A percentile compares a stretch with the other conserved stretches of the same genome.
phyloP scores from a whole-genome alignment of 2,888 invertebrate genomes.

The Ormyrus rosae region DNA sequence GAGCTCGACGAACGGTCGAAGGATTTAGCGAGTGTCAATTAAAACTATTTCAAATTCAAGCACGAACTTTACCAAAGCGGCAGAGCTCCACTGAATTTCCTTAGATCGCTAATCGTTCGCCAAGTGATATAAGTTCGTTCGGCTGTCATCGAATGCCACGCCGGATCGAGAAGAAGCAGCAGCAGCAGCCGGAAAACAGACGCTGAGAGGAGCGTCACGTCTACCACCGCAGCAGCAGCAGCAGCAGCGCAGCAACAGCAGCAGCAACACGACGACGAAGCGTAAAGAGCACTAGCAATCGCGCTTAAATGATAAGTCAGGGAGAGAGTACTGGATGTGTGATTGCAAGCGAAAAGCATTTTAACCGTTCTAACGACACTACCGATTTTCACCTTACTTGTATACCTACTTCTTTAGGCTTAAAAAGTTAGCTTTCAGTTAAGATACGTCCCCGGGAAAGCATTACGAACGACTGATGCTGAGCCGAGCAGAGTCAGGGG shows the following conservation, averaged over 20 bases:
- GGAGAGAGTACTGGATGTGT: slow-evolving; percentile 34
- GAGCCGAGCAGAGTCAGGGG: slow-evolving; percentile 48
- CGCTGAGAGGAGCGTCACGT: slow-evolving; percentile 6
- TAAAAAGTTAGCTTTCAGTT: background rate
- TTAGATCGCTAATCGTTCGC: slow-evolving; percentile 48
- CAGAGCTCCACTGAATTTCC: slow-evolving; percentile 14
- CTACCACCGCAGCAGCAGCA: slow-evolving; percentile 22
- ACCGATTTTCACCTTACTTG: slow-evolving; percentile 20
- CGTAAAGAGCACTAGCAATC: slow-evolving; percentile 13
- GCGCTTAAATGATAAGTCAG: slow-evolving; percentile 44
- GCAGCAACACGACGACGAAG: slow-evolving; percentile 25
- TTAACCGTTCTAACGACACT: slow-evolving; percentile 46
- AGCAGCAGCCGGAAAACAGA: too few relatives aligned
- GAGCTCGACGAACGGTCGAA: slow-evolving; percentile 36
- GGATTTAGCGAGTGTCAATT: slow-evolving; percentile 54
- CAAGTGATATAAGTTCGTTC: slow-evolving; percentile 48
- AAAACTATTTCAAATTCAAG: slow-evolving; percentile 34
- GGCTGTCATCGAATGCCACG: slow-evolving; percentile 17
- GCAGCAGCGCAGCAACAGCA: slow-evolving; percentile 23
- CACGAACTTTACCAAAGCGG: too few relatives aligned
- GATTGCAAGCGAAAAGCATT: slow-evolving; percentile 39
- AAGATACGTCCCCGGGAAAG: background rate
- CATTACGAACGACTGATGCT: slow-evolving; percentile 12
- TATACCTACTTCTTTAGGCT: background rate
- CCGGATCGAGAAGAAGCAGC: slow-evolving; percentile 25